Percentiles rank a stretch among this genome's conserved stretches.
These are phyloP conservation scores for Galerucella nymphaeae DNA, from an alignment of 2,888 invertebrate species.

Conservation along the genomic window DNA sequence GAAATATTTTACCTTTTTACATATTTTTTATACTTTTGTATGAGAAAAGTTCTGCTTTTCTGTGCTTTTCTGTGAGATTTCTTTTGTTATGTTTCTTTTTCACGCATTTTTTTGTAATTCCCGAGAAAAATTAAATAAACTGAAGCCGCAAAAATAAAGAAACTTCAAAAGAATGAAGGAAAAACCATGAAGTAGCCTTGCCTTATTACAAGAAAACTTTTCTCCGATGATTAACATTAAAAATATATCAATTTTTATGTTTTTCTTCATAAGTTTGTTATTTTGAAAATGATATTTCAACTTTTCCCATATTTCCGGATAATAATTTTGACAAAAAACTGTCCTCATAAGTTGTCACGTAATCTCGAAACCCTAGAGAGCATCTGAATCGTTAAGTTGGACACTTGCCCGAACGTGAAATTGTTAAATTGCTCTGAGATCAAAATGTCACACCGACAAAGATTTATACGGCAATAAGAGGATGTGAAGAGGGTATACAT, in stretches of 20 bases:
- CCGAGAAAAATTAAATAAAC: conserved; percentile 7
- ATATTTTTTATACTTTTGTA: too few species aligned
- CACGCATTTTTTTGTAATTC: background rate
- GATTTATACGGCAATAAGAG: conserved; percentile 6
- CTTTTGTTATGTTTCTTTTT: background rate
- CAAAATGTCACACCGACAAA: background rate
- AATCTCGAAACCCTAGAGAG: background rate
- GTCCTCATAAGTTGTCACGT: background rate
- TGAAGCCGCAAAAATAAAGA: background rate
- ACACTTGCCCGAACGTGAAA: conserved; percentile 8
- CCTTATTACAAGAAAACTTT: too few species aligned
- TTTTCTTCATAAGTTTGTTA: too few species aligned
- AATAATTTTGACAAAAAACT: too few species aligned
- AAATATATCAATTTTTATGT: background rate
- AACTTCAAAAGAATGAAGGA: conserved; percentile 11
- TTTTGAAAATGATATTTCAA: too few species aligned
- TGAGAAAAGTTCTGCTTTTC: too few species aligned
- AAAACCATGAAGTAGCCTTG: background rate
- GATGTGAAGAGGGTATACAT: conserved; percentile 3
- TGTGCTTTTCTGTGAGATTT: too few species aligned
- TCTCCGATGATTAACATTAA: background rate
- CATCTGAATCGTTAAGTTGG: background rate
- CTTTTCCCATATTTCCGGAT: too few species aligned
- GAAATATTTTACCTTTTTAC: too few species aligned
- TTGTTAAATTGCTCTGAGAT: conserved; percentile 6